Conservation (phyloP, 2,113 vertebrate genomes). For the Tretioscincus oriximinensis region DNA sequence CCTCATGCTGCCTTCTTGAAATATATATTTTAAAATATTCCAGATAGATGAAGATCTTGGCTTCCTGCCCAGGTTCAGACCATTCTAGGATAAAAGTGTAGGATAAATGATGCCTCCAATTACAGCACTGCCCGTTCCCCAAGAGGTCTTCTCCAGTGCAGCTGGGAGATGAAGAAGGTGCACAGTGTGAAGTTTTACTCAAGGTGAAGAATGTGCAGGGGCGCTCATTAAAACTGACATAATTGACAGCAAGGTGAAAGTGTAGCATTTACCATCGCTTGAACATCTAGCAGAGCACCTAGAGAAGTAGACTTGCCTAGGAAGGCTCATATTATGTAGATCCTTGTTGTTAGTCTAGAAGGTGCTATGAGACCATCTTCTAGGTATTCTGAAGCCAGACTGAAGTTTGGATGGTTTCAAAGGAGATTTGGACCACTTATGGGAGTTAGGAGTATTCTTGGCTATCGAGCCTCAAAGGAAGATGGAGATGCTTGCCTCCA, state of each 20-base stretch:
- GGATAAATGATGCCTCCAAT: conserved; percentile 70
- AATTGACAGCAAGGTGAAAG: conserved; percentile 58
- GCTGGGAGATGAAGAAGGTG: conserved; percentile 47
- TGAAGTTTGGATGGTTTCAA: too few relatives aligned
- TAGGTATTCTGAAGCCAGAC: too few relatives aligned
- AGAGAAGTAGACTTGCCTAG: too few relatives aligned
- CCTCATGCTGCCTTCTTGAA: conserved; percentile 49
- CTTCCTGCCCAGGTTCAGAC: conserved; percentile 56
- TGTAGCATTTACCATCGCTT: conserved; percentile 3
- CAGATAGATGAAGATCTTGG: conserved; percentile 59
- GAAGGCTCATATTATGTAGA: too few relatives aligned
- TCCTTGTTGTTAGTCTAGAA: too few relatives aligned
- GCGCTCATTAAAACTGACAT: conserved; percentile 51
- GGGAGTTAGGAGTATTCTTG: too few relatives aligned
- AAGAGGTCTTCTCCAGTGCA: conserved; percentile 55
- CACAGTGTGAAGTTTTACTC: conserved; percentile 45
- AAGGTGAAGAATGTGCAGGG: conserved; percentile 48
- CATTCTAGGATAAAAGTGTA: conserved; percentile 61
- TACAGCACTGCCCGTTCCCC: conserved; percentile 60
- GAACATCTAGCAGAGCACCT: too few relatives aligned
- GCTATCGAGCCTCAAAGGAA: too few relatives aligned
- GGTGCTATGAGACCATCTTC: too few relatives aligned
- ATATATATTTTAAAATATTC: conserved; percentile 62
- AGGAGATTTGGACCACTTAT: too few relatives aligned
- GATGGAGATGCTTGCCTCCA: too few relatives aligned